Conservation (phyloP, 2,888 invertebrate species). For the Chrysina gloriosa region DNA sequence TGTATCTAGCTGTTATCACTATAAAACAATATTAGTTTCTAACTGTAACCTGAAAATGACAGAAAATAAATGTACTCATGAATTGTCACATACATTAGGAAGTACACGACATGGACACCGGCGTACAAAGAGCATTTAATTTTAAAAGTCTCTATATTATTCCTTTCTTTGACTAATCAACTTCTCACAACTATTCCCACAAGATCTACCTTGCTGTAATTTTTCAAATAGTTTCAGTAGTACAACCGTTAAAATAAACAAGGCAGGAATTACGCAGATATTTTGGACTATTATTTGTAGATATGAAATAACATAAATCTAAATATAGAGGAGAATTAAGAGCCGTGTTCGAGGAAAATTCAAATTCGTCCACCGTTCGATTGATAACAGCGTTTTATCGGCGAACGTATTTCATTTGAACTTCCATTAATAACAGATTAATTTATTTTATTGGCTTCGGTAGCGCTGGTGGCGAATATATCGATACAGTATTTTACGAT, state of each 20-base stretch:
- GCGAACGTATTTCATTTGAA: constrained; percentile 17
- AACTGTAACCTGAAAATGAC: no score
- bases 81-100: no score
- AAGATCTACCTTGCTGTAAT: constrained; percentile 1
- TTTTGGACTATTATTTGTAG: constrained; percentile 9
- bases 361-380: constrained; percentile 5
- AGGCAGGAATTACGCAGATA: background rate
- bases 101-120: no score
- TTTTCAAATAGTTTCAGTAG: background rate
- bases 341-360: background rate
- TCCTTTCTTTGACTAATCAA: no score
- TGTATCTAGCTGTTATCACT: no score
- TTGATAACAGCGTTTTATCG: constrained; percentile 18
- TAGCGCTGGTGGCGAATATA: constrained; percentile 4
- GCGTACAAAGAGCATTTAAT: no score
- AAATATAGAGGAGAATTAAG: constrained; percentile 1
- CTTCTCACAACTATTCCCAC: no score
- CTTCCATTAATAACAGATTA: constrained; percentile 25
- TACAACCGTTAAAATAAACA: background rate
- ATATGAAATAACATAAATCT: constrained; percentile 6
- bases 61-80: no score
- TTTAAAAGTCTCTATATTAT: no score
- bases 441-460: constrained; percentile 14
- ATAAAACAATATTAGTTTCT: no score
- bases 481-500: background rate